Evolutionary conservation across 2,888 invertebrate genomes (phyloP), one percentile per base, ranked within the genome.

Genomic region (Nezara viridula): DNA sequence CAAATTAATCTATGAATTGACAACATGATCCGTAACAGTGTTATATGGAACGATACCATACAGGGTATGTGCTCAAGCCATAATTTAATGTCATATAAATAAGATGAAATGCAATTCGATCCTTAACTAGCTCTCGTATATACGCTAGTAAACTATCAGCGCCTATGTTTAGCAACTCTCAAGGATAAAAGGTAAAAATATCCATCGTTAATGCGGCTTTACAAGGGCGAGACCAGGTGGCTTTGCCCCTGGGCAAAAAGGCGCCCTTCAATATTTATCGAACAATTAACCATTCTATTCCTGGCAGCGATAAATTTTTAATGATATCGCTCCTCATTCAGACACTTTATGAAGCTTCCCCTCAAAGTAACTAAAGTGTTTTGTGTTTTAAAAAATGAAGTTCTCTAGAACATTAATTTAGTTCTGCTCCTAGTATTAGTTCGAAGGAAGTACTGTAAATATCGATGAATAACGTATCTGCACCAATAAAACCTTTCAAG

Each of bases 201-300:
- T 66, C 19, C 66, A 66, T 32, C 1, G 66, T 66, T 66, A 32
- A 66, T 66, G 19, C 32, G 16, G 66, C 7, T 32, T 66, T 66
- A n/a, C 32, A 32, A 66, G 66, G 66, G 66, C 32, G 66, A 32
- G 32, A 66, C 32, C 66, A 66, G 66, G 66, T 66, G 66, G 66
- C 32, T 32, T 32, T 32, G 66, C 1, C 32, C 7, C 19, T 16
- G 0, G 19, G 66, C 66, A 66, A 66, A 66, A 66, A 66, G 66
- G 66, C 66, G 32, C 66, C 66, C 40, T 81, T 81, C 81, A 81
- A 81, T 81, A 81, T 81, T 81, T 44, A 81, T 81, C 44, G 44
- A 81, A 81, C 81, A 81, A 81, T 81, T 81, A 81, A 81, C 81
- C 44, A 44, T 81, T 81, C 44, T 81, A 44, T 81, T 44, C 81